Evolutionary conservation across 2,797 vertebrate species (phyloP).

Genomic region (Anas acuta): DNA sequence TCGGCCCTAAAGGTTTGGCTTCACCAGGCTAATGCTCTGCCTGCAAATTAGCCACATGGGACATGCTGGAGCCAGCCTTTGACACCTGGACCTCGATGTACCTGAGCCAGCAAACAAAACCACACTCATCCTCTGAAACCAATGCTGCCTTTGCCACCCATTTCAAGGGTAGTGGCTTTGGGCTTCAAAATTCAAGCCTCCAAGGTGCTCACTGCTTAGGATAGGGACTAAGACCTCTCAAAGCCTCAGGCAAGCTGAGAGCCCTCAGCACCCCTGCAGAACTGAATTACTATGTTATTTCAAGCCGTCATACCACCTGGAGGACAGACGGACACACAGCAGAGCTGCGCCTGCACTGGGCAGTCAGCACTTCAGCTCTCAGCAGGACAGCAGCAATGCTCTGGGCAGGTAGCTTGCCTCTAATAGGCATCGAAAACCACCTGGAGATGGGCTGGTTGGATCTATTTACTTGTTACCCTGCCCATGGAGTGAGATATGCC

Average conservation of each 20-base stretch:
- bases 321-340: neutral
- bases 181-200: neutral
- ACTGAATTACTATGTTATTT: neutral
- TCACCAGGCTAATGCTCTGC: neutral
- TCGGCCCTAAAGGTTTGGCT: conserved; percentile 23
- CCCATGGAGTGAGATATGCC: neutral
- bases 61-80: neutral
- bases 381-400: neutral
- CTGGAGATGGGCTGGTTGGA: neutral
- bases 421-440: neutral
- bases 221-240: neutral
- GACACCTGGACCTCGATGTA: neutral
- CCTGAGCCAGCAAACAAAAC: neutral
- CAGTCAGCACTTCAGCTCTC: neutral
- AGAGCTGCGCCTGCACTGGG: neutral
- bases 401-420: neutral
- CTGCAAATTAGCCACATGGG: neutral
- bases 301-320: fast-evolving
- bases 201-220: neutral
- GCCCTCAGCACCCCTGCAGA: neutral
- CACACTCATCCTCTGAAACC: neutral
- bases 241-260: neutral
- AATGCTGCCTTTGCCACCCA: neutral
- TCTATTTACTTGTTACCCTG: conserved; percentile 5
- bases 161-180: neutral